phyloP scores from a whole-genome alignment of 2,797 vertebrate species.

The Cuculus canorus region DNA sequence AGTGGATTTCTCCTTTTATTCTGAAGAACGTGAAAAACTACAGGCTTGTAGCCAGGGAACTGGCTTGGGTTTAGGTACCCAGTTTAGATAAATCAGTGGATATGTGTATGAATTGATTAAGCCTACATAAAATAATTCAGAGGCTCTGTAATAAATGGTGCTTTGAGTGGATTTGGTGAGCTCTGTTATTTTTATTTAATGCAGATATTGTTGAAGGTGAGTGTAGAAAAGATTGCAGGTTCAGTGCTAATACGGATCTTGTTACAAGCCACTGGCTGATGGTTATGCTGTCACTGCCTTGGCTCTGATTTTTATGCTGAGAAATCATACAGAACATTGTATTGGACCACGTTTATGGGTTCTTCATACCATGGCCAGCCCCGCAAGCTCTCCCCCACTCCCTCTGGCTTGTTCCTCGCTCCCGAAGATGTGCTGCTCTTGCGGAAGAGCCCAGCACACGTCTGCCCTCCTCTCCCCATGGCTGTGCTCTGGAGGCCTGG shows the following conservation, averaged over 20 bases:
- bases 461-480: accelerated
- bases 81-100: background rate
- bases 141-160: background rate
- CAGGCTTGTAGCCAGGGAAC: background rate
- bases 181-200: background rate
- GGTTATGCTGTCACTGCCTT: background rate
- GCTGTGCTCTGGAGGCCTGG: accelerated
- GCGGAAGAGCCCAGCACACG: background rate
- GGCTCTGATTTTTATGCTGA: background rate
- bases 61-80: background rate
- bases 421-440: accelerated
- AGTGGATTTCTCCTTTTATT: background rate
- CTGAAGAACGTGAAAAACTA: background rate
- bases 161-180: background rate
- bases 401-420: background rate
- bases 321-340: background rate
- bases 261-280: background rate
- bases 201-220: background rate
- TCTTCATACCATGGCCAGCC: background rate
- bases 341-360: accelerated
- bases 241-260: background rate
- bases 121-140: background rate
- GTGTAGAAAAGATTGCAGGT: background rate
- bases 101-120: background rate
- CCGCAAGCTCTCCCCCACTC: accelerated